A percentile compares a stretch with the other conserved stretches of the same genome.
Conservation (phyloP, 1,140 invertebrate genomes). For the Drosophila pallidifrons region DNA sequence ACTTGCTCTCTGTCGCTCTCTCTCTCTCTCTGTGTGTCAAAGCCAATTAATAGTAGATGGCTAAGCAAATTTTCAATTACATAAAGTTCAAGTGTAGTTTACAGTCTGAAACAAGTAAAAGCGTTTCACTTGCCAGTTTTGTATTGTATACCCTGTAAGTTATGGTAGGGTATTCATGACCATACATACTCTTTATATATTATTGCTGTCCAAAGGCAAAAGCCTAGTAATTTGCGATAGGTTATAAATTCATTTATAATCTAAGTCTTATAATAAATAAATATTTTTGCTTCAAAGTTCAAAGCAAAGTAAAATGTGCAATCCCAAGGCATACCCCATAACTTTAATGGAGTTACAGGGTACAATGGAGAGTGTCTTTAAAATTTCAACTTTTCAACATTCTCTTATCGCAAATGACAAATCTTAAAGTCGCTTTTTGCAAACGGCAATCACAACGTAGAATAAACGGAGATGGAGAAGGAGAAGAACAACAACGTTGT, state of each 20-base stretch:
- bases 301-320: too few species aligned
- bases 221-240: too few species aligned
- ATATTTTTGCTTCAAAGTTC: too few species aligned
- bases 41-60: slow-evolving; percentile 32
- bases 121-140: not conserved
- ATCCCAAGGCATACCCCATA: not conserved
- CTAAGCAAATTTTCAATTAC: slow-evolving; percentile 47
- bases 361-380: slow-evolving; percentile 25
- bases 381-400: slow-evolving; percentile 32
- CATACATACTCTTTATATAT: too few species aligned
- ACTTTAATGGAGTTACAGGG: not conserved
- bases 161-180: not conserved
- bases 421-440: slow-evolving; percentile 57
- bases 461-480: slow-evolving; percentile 8
- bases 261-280: too few species aligned
- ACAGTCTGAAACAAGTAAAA: slow-evolving; percentile 4
- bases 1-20: not conserved
- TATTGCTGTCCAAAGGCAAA: too few species aligned
- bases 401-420: slow-evolving; percentile 71
- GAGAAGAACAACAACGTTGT: not conserved
- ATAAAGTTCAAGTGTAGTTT: slow-evolving; percentile 10
- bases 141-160: not conserved
- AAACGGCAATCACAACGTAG: slow-evolving; percentile 46
- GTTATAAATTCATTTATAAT: too few species aligned
- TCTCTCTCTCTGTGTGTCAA: slow-evolving; percentile 4